A percentile compares a stretch with the other conserved stretches of the same genome.
Conservation (phyloP, 2,113 vertebrate genomes). For the Barnardius zonarius region DNA sequence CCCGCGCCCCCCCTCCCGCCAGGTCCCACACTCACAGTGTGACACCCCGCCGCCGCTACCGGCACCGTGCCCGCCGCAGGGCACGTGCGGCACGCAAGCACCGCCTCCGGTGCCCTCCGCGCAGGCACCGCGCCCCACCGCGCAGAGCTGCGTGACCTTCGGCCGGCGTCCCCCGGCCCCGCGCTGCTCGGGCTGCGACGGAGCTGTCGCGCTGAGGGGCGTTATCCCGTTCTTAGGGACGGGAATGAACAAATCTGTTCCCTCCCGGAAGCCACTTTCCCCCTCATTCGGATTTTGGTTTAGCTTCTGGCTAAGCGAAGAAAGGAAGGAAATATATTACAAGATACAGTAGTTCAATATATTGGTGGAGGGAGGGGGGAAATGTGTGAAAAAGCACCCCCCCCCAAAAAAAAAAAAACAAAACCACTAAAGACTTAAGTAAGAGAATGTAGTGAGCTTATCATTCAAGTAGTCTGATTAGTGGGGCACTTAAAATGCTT, state of each 20-base stretch:
- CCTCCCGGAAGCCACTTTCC: neutral
- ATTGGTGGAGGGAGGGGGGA: neutral
- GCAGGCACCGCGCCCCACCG: neutral
- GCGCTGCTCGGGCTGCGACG: neutral
- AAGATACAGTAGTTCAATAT: neutral
- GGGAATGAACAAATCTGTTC: rapidly evolving
- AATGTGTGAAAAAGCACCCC: neutral
- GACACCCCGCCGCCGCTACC: neutral
- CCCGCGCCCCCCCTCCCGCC: no score
- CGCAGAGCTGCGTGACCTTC: neutral
- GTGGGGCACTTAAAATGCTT: neutral
- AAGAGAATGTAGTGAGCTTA: neutral
- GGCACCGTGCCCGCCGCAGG: neutral
- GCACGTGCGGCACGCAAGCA: neutral
- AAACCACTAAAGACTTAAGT: neutral
- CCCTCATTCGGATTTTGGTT: neutral
- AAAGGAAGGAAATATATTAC: rapidly evolving
- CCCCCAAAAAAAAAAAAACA: neutral
- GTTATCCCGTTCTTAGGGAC: neutral
- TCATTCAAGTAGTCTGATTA: neutral
- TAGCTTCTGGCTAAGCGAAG: neutral
- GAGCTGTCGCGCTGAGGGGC: neutral
- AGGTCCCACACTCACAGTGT: neutral
- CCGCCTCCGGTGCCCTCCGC: neutral
- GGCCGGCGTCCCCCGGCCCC: neutral